Evolutionary conservation across 2,888 invertebrate genomes (phyloP), one percentile per base, ranked within the genome.

Genomic region (Patella depressa): DNA sequence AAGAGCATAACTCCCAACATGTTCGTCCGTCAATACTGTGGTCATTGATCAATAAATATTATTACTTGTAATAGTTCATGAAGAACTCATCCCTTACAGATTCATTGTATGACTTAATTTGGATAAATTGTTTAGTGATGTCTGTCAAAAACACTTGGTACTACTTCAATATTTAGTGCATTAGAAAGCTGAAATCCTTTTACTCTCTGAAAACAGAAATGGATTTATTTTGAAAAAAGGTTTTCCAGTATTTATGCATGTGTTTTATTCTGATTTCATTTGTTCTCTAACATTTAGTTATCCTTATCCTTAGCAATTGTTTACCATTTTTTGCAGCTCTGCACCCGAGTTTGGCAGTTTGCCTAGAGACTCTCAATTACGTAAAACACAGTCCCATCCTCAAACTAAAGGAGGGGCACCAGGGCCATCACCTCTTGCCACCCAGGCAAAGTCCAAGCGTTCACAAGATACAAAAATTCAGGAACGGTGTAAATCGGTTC

Each of bases 301-400:
- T 69, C 69, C 53, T 59, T 76, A 53, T 11, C 74, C 69, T 54
- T 72, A 54, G 55, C 74, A 59, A 75, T 59, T 70, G 72, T 59
- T 78, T 72, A 53, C 17, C 34, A 71, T 78, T 72, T 75, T 14
- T 75, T 75, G 65, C 81, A 91, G 91, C 78, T 91, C 92, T 70
- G 90, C 91, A 45, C 91, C 91, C 55, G 92, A 92, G 79, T 86
- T 92, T 77, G 88, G 88, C 71, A 88, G 87, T 74, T 82, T 88
- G 73, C 92, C 92, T 91, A 85, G 83, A 75, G 93, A 93, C 87
- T 92, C 93, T 79, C 89, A 92, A 59, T 87, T 93, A 76, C 90
- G 93, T 83, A 93, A 93, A 91, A 92, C 92, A 15, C 88, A 92
- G 80, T 93, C 93, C 75, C 92, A 92, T 85, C 93, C 93, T 70